Evolutionary conservation across 1,140 invertebrate species (phyloP).

Genomic region (Cylas formicarius): DNA sequence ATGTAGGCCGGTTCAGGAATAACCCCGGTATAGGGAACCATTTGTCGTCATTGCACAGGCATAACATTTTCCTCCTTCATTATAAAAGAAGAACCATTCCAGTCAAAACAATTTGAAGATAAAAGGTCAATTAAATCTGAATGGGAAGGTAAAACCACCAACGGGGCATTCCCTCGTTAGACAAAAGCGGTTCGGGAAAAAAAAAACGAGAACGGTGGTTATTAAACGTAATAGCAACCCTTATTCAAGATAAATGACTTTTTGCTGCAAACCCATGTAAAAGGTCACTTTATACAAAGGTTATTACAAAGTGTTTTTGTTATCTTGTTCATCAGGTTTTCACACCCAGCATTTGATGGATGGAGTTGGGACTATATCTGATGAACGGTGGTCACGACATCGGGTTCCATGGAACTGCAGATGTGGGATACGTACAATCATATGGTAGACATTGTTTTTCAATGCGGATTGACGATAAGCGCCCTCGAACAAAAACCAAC

Average conservation of each 20-base stretch:
- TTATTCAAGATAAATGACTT: conserved; percentile 41
- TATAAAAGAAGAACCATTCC: too few relatives aligned
- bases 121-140: too few relatives aligned
- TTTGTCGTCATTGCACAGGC: too few relatives aligned
- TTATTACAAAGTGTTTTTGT: conserved; percentile 42
- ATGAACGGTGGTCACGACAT: conserved; percentile 40
- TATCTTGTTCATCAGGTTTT: conserved; percentile 41
- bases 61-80: too few relatives aligned
- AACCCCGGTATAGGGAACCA: too few relatives aligned
- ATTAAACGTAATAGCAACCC: conserved; percentile 37
- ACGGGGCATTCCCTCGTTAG: conserved; percentile 22
- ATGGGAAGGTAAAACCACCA: too few relatives aligned
- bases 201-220: conserved; percentile 29
- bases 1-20: too few relatives aligned
- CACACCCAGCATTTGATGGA: conserved; percentile 41
- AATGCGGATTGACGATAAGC: conserved; percentile 21
- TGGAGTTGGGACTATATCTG: conserved; percentile 37
- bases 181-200: conserved; percentile 22
- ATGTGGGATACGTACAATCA: conserved; percentile 26
- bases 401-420: conserved; percentile 30
- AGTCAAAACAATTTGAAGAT: too few relatives aligned
- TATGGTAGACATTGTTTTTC: conserved; percentile 30
- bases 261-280: conserved; percentile 38
- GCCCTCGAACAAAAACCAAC: too few relatives aligned
- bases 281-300: conserved; percentile 40